Evolutionary conservation across 2,797 vertebrate genomes (phyloP), one percentile per base, ranked within the genome.

Genomic region (Myiothlypis coronata): DNA sequence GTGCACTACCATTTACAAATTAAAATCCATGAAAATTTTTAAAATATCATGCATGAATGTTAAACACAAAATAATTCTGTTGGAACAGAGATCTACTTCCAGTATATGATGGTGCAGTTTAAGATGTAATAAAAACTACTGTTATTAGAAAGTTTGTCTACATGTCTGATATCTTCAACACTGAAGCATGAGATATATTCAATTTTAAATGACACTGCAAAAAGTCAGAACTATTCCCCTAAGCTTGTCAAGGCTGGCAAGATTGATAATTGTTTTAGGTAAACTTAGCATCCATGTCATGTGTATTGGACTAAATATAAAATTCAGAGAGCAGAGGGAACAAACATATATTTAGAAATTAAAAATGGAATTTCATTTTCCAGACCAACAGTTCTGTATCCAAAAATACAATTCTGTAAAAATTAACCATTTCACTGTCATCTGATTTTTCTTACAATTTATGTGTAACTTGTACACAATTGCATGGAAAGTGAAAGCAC

Each of bases 231-330:
- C 63, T 82, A 88, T 88, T 82, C 44, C 44, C 70, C 83, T 79
- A 93, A 84, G 70, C 52, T 90, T 94, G 80, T 95, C 95, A 93
- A 79, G 67, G 28, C 83, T 90, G 50, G 63, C 9, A 78, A 87
- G 90, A 95, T 43, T 90, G 83, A 93, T 88, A 88, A 72, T 88
- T 83, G 49, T 71, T 93, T 94, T 94, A 96, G 77, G 91, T 76
- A 96, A 96, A 95, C 80, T 91, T 94, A 95, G 83, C n/a, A 94
- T 93, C 83, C 65, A 63, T 88, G 90, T 86, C 83, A 91, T 32
- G 74, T 69, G 74, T 59, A 86, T 76, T 60, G 44, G 21, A 76
- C 95, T 94, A 96, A 96, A 95, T 93, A 94, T 91, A 96, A 94
- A 88, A 90, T 69, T 56, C 47, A 81, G 80, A 61, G 32, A 93